phyloP scores from a whole-genome alignment of 1,140 invertebrate genomes.

The Hormaphis cornu region DNA sequence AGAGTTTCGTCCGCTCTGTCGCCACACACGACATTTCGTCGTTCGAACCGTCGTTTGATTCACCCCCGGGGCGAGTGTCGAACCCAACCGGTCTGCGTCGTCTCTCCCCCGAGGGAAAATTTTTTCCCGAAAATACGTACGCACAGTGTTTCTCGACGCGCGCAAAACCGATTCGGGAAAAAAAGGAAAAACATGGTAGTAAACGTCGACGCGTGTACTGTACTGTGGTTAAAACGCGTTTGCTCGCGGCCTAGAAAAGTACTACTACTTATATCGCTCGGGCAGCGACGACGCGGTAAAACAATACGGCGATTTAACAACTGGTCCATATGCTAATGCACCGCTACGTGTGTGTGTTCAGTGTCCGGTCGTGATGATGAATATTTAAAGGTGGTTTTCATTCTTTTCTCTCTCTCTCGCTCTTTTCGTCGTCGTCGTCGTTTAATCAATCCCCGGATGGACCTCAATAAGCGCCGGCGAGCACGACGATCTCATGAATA shows the following conservation, averaged over 20 bases:
- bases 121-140: too few relatives aligned
- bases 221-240: not conserved
- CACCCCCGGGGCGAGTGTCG: too few relatives aligned
- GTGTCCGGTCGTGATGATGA: slow-evolving; percentile 32
- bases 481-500: slow-evolving; percentile 30
- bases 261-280: too few relatives aligned
- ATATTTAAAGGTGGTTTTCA: slow-evolving; percentile 22
- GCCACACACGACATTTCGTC: too few relatives aligned
- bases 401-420: not conserved
- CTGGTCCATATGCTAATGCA: slow-evolving; percentile 29
- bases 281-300: slow-evolving; percentile 18
- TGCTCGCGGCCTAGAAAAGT: not conserved
- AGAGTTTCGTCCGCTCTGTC: too few relatives aligned
- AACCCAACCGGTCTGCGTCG: too few relatives aligned
- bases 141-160: too few relatives aligned
- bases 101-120: too few relatives aligned
- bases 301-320: slow-evolving; percentile 29
- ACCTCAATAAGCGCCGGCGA: slow-evolving; percentile 27
- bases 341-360: not conserved
- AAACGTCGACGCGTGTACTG: too few relatives aligned
- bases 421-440: not conserved
- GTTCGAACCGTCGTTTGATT: too few relatives aligned
- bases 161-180: too few relatives aligned
- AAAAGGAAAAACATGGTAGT: too few relatives aligned
- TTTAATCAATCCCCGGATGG: slow-evolving; percentile 29